A percentile compares a stretch with the other conserved stretches of the same genome.
phyloP scores from a whole-genome alignment of 2,888 invertebrate genomes.

The Pseudoips prasinana region DNA sequence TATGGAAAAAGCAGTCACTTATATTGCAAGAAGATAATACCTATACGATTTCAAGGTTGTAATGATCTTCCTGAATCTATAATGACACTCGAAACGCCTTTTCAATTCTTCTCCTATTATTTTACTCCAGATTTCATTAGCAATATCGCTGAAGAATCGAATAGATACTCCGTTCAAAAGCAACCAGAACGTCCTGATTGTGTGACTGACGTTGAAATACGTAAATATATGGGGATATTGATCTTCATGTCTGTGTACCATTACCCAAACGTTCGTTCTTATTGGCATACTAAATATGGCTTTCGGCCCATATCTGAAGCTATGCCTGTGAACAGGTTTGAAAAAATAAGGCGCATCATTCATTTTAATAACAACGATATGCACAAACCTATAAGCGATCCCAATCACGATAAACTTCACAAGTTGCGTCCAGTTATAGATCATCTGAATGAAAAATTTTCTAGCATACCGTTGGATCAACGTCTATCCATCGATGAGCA shows the following conservation, averaged over 20 bases:
- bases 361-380: too few species aligned
- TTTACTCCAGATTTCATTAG: constrained; percentile 9
- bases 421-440: too few species aligned
- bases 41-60: constrained; percentile 6
- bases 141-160: constrained; percentile 11
- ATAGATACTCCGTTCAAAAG: constrained; percentile 12
- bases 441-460: too few species aligned
- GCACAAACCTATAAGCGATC: too few species aligned
- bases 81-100: constrained; percentile 8
- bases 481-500: too few species aligned
- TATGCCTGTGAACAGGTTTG: constrained; percentile 26
- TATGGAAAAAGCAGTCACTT: too few species aligned
- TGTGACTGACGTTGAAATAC: constrained; percentile 8
- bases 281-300: constrained; percentile 21
- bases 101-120: constrained; percentile 6
- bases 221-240: constrained; percentile 8
- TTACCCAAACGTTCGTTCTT: constrained; percentile 8
- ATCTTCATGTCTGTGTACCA: constrained; percentile 12
- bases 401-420: too few species aligned
- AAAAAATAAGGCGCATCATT: constrained; percentile 12
- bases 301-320: constrained; percentile 20
- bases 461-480: too few species aligned
- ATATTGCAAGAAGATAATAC: too few species aligned
- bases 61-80: constrained; percentile 4
- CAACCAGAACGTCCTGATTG: constrained; percentile 9